phyloP scores from a whole-genome alignment of 2,797 vertebrate species.

The Platyrinchus mystaceus region DNA sequence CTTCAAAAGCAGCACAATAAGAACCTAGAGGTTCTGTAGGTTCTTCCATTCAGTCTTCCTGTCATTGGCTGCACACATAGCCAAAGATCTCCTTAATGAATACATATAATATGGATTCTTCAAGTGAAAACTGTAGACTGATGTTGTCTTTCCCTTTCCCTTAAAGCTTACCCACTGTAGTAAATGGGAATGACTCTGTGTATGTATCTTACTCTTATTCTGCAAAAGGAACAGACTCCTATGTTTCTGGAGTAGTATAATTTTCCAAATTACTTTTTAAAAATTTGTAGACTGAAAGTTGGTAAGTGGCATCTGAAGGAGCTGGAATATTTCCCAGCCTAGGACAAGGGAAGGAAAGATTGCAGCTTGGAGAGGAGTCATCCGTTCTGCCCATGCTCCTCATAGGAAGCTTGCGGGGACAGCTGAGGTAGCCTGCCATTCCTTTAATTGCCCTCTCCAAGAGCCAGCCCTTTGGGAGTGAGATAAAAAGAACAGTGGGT shows the following conservation, averaged over 20 bases:
- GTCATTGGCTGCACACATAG: background rate
- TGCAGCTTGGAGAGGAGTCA: background rate
- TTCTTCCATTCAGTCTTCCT: background rate
- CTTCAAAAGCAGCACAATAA: background rate
- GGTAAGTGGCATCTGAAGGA: background rate
- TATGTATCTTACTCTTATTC: background rate
- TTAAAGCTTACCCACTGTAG: background rate
- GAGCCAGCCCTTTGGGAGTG: background rate
- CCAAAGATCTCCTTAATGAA: background rate
- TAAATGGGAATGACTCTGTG: background rate
- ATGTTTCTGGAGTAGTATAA: background rate
- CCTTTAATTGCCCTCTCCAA: background rate
- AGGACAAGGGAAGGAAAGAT: background rate
- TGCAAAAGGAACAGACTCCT: background rate
- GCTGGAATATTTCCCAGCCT: background rate
- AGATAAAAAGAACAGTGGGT: background rate
- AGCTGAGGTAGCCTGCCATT: background rate
- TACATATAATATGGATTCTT: background rate
- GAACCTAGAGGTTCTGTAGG: background rate
- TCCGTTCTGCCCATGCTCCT: background rate
- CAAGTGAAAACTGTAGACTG: background rate
- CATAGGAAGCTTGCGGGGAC: accelerated
- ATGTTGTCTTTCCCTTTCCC: background rate
- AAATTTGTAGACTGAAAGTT: background rate
- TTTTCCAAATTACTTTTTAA: background rate